phyloP scores from a whole-genome alignment of 2,113 vertebrate species.

The Mirza zaza region DNA sequence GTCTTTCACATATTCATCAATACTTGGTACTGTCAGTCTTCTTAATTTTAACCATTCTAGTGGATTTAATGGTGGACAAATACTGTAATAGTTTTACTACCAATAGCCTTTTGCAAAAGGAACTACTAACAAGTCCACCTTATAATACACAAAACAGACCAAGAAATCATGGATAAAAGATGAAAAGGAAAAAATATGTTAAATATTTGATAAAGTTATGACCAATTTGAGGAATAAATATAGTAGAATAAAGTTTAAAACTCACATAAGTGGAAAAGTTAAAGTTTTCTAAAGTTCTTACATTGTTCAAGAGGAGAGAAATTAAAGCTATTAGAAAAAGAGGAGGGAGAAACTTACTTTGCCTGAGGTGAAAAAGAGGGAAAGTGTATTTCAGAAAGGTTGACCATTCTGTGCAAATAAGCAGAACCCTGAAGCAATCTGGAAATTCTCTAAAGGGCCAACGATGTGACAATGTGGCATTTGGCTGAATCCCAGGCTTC shows the following conservation, averaged over 20 bases:
- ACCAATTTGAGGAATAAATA: not conserved
- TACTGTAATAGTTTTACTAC: not conserved
- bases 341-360: not conserved
- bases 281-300: not conserved
- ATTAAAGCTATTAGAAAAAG: not conserved
- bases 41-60: not conserved
- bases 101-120: not conserved
- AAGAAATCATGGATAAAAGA: not conserved
- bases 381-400: not conserved
- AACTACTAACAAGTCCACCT: not conserved
- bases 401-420: not conserved
- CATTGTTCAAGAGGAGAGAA: not conserved
- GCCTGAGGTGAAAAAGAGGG: not conserved
- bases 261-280: not conserved
- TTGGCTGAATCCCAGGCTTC: not conserved
- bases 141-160: not conserved
- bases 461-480: not conserved
- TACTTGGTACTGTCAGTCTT: not conserved
- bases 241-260: not conserved
- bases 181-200: not conserved
- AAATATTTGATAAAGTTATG: not conserved
- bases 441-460: not conserved
- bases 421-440: not conserved
- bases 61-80: not conserved
- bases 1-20: not conserved